These are phyloP conservation scores for Montipora foliosa DNA, from an alignment of 64 coral and sea anemone genomes.

Conservation along the genomic window DNA sequence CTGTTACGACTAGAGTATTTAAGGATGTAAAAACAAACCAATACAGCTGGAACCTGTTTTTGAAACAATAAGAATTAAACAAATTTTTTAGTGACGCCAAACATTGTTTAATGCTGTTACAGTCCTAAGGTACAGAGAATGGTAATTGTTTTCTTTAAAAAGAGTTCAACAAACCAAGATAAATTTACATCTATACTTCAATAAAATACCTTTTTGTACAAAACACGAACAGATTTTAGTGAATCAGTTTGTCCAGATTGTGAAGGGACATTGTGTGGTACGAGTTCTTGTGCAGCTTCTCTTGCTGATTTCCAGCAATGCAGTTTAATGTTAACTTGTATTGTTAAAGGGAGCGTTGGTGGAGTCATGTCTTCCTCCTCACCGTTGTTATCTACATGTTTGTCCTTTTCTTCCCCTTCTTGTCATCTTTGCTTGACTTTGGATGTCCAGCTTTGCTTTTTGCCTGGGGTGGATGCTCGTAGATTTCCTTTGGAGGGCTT, in stretches of 20 bases:
- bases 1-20: too few relatives aligned
- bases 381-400: constrained; percentile 65
- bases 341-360: constrained; percentile 52
- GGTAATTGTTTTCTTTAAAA: too few relatives aligned
- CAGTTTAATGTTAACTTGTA: constrained; percentile 60
- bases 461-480: constrained; percentile 52
- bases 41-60: too few relatives aligned
- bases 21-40: too few relatives aligned
- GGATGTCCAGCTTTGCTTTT: constrained; percentile 63
- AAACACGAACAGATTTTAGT: too few relatives aligned
- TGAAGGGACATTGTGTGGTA: constrained; percentile 17
- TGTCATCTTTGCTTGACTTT: constrained; percentile 56
- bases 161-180: too few relatives aligned
- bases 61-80: too few relatives aligned
- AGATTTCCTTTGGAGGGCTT: constrained; percentile 70
- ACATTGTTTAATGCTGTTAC: too few relatives aligned
- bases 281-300: constrained; percentile 66
- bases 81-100: too few relatives aligned
- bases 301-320: constrained; percentile 93
- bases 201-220: too few relatives aligned
- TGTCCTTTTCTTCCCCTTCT: constrained; percentile 67
- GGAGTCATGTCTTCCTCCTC: constrained; percentile 66
- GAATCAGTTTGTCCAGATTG: neutral
- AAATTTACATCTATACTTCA: too few relatives aligned
- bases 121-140: too few relatives aligned